Conservation (phyloP, 2,888 invertebrate species). For the Ypsolopha scabrella region DNA sequence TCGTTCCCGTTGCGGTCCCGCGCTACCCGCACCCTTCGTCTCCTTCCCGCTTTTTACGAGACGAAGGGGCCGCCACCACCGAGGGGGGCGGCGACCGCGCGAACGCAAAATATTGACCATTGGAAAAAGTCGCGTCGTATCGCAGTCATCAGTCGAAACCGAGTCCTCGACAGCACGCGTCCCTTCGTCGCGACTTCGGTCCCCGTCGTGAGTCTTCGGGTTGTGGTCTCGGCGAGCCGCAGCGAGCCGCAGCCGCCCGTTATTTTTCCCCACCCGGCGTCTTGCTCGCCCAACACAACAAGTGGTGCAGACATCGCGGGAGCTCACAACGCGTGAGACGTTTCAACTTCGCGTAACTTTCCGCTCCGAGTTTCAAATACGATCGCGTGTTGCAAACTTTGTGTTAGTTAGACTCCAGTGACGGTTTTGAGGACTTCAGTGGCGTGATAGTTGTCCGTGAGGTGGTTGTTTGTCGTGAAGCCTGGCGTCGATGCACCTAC, state of each 20-base stretch:
- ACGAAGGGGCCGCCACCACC: constrained; percentile 64
- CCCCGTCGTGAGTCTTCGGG: constrained; percentile 65
- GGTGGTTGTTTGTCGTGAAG: constrained; percentile 37
- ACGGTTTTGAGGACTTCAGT: constrained; percentile 49
- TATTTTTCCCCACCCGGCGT: constrained; percentile 56
- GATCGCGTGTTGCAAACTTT: constrained; percentile 34
- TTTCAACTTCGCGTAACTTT: constrained; percentile 60
- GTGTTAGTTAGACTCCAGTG: constrained; percentile 40
- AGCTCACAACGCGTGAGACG: constrained; percentile 53
- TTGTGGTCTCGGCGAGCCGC: constrained; percentile 53
- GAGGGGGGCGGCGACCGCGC: constrained; percentile 67
- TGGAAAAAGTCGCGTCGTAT: constrained; percentile 71
- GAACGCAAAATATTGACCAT: constrained; percentile 73
- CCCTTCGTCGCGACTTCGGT: constrained; percentile 54
- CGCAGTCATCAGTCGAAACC: constrained; percentile 71
- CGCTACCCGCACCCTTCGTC: constrained; percentile 63
- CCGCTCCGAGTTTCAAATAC: constrained; percentile 27
- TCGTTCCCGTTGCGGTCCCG: constrained; percentile 55
- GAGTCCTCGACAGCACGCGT: constrained; percentile 63
- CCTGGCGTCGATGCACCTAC: constrained; percentile 75
- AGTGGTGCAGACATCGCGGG: constrained; percentile 47
- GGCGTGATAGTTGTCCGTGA: constrained; percentile 42
- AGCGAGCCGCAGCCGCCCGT: constrained; percentile 39
- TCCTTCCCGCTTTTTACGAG: constrained; percentile 72
- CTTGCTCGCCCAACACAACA: constrained; percentile 63